These are phyloP conservation scores for Mirza zaza DNA, from an alignment of 2,113 vertebrate species.

Conservation along the genomic window DNA sequence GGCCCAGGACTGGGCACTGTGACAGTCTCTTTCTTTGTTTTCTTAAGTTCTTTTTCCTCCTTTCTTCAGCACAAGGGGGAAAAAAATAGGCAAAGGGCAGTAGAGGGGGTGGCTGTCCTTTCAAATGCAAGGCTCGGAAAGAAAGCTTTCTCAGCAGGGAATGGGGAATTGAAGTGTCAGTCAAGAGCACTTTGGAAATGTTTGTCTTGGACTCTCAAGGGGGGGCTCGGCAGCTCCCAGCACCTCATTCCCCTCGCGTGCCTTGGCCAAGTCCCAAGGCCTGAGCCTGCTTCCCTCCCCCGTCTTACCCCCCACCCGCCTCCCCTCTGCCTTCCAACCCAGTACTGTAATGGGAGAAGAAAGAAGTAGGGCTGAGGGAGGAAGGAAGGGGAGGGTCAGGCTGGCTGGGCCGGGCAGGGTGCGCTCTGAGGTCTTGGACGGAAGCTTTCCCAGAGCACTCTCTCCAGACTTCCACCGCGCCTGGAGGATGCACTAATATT, in stretches of 20 bases:
- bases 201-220: conserved; percentile 19
- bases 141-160: conserved; percentile 74
- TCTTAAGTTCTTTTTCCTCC: conserved; percentile 31
- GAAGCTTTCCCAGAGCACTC: neutral
- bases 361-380: neutral
- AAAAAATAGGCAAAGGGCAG: conserved; percentile 38
- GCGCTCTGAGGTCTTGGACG: neutral
- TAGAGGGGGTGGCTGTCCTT: conserved; percentile 54
- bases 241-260: neutral
- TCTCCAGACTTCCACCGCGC: neutral
- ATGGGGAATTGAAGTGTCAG: conserved; percentile 79
- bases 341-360: neutral
- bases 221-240: neutral
- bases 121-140: conserved; percentile 65
- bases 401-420: neutral
- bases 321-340: accelerated
- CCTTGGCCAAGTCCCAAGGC: conserved; percentile 44
- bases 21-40: conserved; percentile 71
- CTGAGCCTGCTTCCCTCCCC: neutral
- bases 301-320: accelerated
- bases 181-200: conserved; percentile 80
- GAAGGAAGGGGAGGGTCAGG: neutral
- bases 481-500: neutral
- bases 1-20: conserved; percentile 9
- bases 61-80: conserved; percentile 5